These are phyloP conservation scores for Dermochelys coriacea DNA, from an alignment of 2,797 vertebrate species.

Conservation along the genomic window DNA sequence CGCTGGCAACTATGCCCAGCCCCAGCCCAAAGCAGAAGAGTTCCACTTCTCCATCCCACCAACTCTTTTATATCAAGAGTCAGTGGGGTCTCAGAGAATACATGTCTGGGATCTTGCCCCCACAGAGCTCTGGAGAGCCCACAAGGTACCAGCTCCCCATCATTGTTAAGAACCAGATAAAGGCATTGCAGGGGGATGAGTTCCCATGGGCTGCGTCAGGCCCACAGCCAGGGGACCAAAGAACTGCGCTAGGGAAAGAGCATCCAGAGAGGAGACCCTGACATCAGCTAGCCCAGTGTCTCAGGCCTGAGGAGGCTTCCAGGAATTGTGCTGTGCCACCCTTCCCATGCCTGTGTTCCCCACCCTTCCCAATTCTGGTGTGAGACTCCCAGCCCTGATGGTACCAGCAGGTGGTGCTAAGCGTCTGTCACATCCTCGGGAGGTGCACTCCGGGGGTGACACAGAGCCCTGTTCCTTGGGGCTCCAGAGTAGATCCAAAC, in stretches of 20 bases:
- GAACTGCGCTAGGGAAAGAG: background rate
- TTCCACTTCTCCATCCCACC: background rate
- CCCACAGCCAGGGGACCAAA: background rate
- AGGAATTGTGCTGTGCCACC: background rate
- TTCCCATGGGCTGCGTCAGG: background rate
- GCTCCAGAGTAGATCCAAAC: background rate
- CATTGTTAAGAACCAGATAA: background rate
- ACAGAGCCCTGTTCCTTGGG: background rate
- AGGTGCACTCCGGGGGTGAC: no score
- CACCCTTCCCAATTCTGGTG: background rate
- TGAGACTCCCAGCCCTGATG: background rate
- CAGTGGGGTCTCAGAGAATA: no score
- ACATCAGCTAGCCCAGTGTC: background rate
- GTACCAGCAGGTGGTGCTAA: background rate
- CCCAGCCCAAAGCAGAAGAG: background rate
- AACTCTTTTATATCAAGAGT: no score
- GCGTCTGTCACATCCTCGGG: background rate
- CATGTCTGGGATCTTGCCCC: no score
- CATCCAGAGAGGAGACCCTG: background rate
- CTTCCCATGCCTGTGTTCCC: background rate
- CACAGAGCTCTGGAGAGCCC: no score
- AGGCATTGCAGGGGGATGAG: no score
- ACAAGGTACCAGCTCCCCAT: no score
- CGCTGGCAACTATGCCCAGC: background rate
- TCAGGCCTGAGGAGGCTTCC: background rate